Conservation (phyloP, 2,888 invertebrate species). For the Apantesis nais region DNA sequence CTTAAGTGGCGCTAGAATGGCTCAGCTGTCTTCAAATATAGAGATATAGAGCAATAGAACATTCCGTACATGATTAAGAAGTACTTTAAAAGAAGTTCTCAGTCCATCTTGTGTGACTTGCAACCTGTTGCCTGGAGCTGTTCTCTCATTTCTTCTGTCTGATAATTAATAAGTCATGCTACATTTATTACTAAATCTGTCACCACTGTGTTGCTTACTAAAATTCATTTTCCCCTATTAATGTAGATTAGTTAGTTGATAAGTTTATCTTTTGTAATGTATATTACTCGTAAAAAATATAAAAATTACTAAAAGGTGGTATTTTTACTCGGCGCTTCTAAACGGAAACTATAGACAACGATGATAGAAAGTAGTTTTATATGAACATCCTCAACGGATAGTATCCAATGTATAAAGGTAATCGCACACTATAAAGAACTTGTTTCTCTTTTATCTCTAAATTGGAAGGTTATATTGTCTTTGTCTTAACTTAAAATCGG, state of each 20-base stretch:
- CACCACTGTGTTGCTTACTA: background rate
- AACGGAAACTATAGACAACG: no score
- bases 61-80: background rate
- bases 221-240: background rate
- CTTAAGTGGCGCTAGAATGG: background rate
- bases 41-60: no score
- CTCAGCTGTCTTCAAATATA: background rate
- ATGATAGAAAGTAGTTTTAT: background rate
- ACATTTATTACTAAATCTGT: background rate
- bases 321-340: no score
- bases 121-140: background rate
- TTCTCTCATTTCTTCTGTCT: background rate
- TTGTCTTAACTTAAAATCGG: no score
- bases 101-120: background rate
- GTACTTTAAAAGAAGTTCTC: background rate
- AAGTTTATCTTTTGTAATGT: background rate
- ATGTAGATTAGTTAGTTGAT: background rate
- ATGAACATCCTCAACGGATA: no score
- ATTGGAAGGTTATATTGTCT: no score
- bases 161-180: background rate
- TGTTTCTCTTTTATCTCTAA: no score
- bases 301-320: background rate
- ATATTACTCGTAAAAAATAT: background rate
- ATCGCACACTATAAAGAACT: no score
- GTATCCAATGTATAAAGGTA: no score